Evolutionary conservation across 2,797 vertebrate species (phyloP), one percentile per base, ranked within the genome.

Genomic region (Eulemur coronatus): DNA sequence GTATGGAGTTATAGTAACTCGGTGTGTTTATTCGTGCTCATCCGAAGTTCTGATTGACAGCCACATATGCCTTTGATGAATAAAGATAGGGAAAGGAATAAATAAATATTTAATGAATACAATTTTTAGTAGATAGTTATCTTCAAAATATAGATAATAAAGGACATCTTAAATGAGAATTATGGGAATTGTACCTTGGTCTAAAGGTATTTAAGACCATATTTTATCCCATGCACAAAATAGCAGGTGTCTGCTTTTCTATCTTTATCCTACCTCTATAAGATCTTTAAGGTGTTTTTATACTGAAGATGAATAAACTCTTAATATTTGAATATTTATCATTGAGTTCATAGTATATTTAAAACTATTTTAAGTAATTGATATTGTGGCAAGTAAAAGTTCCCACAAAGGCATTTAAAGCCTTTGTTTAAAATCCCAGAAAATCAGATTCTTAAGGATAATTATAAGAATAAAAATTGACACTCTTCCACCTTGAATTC

Each of bases 271-370:
- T 61, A 38, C 26, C 28, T 55, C 10, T 55, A 73, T 24, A 28
- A 10, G 30, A 59, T 87, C 79, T 87, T 86, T 81, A 94, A 26
- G 17, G 17, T 35, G 63, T 94, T 89, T 70, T 63, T 91, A 82
- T 75, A 69, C 22, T 70, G 15, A 84, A 81, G 43, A 43, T 76
- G 18, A 86, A 75, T 81, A 65, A 20, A 52, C 15, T 78, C 24
- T 87, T 52, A 82, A 52, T 57, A 94, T 92, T 92, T 94, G 55
- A 82, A 52, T 57, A 92, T 92, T 92, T 94, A 50, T 52, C 57
- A 80, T 11, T 41, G 22, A 55, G 13, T 52, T 50, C 35, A 33
- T 33, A 35, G 2, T 80, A 59, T 63, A 57, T 93, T 81, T 52
- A 13, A 67, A 91, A 55, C 67, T 28, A 91, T 67, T 94, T 92